These are phyloP conservation scores for Etheostoma perlongum DNA, from an alignment of 2,797 vertebrate genomes.

Conservation along the genomic window DNA sequence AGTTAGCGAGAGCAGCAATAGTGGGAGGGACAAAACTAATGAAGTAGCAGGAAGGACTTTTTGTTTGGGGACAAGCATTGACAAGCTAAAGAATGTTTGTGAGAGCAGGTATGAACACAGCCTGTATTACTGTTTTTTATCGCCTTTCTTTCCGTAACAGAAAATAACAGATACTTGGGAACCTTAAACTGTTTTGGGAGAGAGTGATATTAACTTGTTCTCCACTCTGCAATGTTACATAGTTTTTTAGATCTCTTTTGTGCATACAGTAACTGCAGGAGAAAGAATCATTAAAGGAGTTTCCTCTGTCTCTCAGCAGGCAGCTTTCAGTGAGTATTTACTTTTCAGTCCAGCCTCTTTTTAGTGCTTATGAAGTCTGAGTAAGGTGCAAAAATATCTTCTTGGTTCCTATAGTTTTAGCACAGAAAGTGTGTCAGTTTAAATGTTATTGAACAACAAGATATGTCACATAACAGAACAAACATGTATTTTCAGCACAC, in stretches of 20 bases:
- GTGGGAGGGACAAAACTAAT: conserved; percentile 27
- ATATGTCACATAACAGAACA: conserved; percentile 11
- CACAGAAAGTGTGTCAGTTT: conserved; percentile 4
- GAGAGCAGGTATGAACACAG: conserved; percentile 40
- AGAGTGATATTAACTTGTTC: conserved; percentile 44
- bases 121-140: conserved; percentile 5
- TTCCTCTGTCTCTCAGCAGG: conserved; percentile 32
- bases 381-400: conserved; percentile 23
- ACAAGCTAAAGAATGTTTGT: conserved; percentile 75
- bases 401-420: conserved; percentile 10
- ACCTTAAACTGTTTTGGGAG: conserved; percentile 28
- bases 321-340: conserved; percentile 68
- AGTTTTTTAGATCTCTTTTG: conserved; percentile 41
- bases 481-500: conserved; percentile 7
- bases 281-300: conserved; percentile 43
- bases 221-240: conserved; percentile 16
- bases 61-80: conserved; percentile 69
- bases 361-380: conserved; percentile 4
- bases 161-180: conserved; percentile 37
- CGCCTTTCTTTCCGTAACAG: conserved; percentile 2
- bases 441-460: conserved; percentile 7
- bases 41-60: conserved; percentile 33
- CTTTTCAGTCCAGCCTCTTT: conserved; percentile 28
- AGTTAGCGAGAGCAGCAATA: conserved; percentile 21
- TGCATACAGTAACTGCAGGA: conserved; percentile 28